Base-by-base conservation (phyloP, 2,113 vertebrate species). In the Phoxinus phoxinus region DNA sequence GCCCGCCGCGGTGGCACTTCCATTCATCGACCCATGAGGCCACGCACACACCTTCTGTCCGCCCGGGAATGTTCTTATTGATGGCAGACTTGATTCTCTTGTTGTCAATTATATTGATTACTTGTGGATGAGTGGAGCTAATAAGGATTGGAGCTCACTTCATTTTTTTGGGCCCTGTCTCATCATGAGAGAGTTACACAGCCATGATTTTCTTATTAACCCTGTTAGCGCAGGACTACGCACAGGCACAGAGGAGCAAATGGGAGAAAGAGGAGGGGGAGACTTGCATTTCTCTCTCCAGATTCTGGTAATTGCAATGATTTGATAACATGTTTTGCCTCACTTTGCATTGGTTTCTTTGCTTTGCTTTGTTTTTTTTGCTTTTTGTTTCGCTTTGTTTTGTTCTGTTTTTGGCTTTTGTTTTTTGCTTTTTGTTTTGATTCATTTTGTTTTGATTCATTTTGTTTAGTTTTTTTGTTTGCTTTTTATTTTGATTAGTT, bases 41-140 rank as follows among this genome's bases (percentile, higher is more conserved):
- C 71, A 25, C 78, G 86, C 80, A 27, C 25, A 81, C 69, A 67
- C 27, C 15, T 11, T 30, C 21, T 56, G 44, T 32, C 37, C 35
- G 25, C 65, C 79, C 76, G 48, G 86, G 89, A 81, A 88, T 89
- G 84, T 58, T 90, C 71, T 84, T 91, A 94, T 94, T 77, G 91
- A 93, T 92, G 87, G 17, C 3, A 81, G 85, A 74, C 10, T 81
- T 88, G 90, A 87, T 91, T 90, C 86, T 92, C 86, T 59, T 91
- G 87, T 91, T 88, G 91, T 94, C 94, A 94, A 93, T 94, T 93
- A 87, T 93, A 95, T 93, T 65, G 94, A 95, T 94, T 94, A 93
- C 92, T 91, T 92, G 88, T 63, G 91, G 93, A 90, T 95, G 95
- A 93, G 89, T 93, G 93, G 92, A 93, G 91, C 89, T 94, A 95